Evolutionary conservation across 2,113 vertebrate genomes (phyloP).

Genomic region (Phyllopteryx taeniolatus): DNA sequence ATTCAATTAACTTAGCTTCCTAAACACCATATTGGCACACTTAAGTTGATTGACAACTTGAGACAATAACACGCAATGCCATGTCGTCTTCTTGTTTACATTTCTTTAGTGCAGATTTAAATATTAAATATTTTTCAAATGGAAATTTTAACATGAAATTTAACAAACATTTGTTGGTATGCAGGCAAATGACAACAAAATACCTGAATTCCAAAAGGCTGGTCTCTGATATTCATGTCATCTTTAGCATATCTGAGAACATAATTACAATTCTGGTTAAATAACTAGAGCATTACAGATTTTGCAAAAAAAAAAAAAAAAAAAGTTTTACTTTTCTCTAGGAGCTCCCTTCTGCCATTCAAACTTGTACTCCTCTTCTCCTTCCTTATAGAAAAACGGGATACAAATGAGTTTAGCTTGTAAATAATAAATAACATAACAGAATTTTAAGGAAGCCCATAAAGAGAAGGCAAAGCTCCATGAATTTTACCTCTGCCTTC

Average conservation of each 20-base stretch:
- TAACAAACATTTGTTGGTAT: not conserved
- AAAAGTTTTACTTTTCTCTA: slow-evolving; percentile 87
- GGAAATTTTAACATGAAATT: not conserved
- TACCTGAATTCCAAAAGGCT: slow-evolving; percentile 98
- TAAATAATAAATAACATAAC: not conserved
- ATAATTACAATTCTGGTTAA: not conserved
- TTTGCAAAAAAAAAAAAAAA: not conserved
- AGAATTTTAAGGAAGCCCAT: not conserved
- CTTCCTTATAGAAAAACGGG: slow-evolving; percentile 75
- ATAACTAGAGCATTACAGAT: not conserved
- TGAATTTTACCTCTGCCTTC: slow-evolving; percentile 85
- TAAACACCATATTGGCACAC: not conserved
- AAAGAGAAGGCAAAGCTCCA: not conserved
- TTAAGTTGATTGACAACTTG: not conserved
- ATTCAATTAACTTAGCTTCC: not conserved
- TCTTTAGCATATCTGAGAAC: slow-evolving; percentile 91
- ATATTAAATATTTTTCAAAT: not conserved
- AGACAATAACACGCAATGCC: not conserved
- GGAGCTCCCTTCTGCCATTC: slow-evolving; percentile 98
- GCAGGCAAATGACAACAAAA: slow-evolving; percentile 36
- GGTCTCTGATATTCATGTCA: slow-evolving; percentile 98
- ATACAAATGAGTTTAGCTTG: not conserved
- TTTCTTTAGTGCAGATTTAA: not conserved
- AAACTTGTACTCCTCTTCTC: slow-evolving; percentile 95
- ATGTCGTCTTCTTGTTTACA: not conserved